phyloP scores from a whole-genome alignment of 2,113 vertebrate genomes.

The Nesoenas mayeri region DNA sequence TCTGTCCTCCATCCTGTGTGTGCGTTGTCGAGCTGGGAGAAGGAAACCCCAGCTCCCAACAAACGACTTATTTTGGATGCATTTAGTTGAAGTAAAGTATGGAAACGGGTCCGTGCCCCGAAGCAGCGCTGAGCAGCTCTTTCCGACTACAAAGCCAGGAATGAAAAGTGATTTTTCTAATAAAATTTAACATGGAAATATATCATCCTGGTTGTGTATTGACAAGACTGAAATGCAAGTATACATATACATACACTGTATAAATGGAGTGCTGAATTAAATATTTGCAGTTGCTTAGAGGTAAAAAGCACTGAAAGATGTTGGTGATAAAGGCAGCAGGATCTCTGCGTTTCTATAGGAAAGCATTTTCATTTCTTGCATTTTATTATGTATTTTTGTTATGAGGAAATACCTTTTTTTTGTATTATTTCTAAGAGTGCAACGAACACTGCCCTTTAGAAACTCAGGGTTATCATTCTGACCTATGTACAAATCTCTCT shows the following conservation, averaged over 20 bases:
- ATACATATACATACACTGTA: fast-evolving
- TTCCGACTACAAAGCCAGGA: not conserved
- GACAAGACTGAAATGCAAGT: not conserved
- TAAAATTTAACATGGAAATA: not conserved
- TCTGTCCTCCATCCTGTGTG: fast-evolving
- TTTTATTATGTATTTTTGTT: not conserved
- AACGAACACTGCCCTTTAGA: conserved; percentile 2
- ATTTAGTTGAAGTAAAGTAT: not conserved
- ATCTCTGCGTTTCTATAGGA: not conserved
- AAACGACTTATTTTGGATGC: fast-evolving
- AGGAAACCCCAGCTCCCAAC: not conserved
- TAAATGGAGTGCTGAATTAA: not conserved
- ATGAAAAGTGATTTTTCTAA: not conserved
- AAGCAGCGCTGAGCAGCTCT: not conserved
- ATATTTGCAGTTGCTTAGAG: not conserved
- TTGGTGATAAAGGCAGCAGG: not conserved
- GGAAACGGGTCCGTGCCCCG: not conserved
- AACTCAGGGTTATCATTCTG: conserved; percentile 42
- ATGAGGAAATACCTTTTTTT: not conserved
- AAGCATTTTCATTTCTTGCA: not conserved
- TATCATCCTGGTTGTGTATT: fast-evolving
- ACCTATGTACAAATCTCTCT: not conserved
- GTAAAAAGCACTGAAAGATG: not conserved
- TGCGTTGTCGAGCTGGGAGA: not conserved
- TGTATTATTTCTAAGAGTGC: not conserved